Evolutionary conservation across 2,888 invertebrate genomes (phyloP).

Genomic region (Allolobophora icterica): DNA sequence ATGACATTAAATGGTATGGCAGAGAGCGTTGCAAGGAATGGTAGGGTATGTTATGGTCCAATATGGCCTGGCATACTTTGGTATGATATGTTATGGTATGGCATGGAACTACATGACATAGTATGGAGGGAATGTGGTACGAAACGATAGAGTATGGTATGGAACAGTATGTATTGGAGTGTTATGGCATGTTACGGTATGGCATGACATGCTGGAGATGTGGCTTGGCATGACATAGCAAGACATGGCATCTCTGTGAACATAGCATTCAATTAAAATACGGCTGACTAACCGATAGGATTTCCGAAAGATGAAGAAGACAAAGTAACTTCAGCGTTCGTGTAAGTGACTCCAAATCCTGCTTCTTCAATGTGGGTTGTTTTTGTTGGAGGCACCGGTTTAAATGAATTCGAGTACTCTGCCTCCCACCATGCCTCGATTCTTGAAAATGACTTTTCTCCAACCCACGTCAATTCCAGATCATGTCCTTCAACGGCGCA

Average conservation of each 20-base stretch:
- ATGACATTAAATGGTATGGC: too few species aligned
- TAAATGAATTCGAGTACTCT: not conserved
- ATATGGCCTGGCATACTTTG: not conserved
- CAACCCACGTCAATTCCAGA: not conserved
- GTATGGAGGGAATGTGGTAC: too few species aligned
- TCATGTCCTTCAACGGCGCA: constrained; percentile 17
- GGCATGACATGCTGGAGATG: too few species aligned
- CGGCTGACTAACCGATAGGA: not conserved
- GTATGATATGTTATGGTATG: not conserved
- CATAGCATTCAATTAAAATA: too few species aligned
- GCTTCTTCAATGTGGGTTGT: not conserved
- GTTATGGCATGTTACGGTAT: too few species aligned
- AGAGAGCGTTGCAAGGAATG: not conserved
- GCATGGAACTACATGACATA: not conserved
- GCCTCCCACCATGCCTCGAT: not conserved
- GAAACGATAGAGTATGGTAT: too few species aligned
- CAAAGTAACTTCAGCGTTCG: not conserved
- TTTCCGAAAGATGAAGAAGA: not conserved
- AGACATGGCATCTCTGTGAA: too few species aligned
- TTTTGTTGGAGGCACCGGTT: not conserved
- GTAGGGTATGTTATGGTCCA: too few species aligned
- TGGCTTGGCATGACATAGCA: too few species aligned
- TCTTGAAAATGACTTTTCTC: not conserved
- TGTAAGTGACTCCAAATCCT: not conserved
- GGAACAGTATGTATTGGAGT: too few species aligned